phyloP scores from a whole-genome alignment of 1,140 invertebrate genomes.

The Aphelenchoides fujianensis region DNA sequence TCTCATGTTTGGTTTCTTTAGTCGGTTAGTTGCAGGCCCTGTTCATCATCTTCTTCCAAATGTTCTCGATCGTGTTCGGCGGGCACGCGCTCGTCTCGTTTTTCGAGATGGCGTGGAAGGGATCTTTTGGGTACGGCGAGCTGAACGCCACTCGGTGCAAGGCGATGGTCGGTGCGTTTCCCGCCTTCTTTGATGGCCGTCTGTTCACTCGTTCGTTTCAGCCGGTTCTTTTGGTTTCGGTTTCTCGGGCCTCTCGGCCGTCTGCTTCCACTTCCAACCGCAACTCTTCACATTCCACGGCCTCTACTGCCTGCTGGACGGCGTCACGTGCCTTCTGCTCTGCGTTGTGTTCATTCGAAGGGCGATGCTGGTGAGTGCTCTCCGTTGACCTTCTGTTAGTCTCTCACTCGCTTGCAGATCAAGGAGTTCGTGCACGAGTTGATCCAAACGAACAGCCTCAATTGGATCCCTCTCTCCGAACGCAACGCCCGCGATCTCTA shows the following conservation, averaged over 20 bases:
- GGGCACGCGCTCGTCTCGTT: background rate
- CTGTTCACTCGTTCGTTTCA: background rate
- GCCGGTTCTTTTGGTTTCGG: background rate
- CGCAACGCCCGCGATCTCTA: constrained; percentile 12
- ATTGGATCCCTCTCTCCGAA: constrained; percentile 18
- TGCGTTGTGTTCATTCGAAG: background rate
- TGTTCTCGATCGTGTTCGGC: background rate
- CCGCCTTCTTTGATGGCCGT: background rate
- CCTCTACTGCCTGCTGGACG: background rate
- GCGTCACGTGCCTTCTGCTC: constrained; percentile 1
- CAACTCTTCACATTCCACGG: constrained; percentile 10
- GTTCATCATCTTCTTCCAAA: constrained; percentile 17
- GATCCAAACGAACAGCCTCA: background rate
- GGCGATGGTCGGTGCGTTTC: background rate
- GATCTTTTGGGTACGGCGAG: constrained; percentile 17
- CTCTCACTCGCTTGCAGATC: constrained; percentile 7
- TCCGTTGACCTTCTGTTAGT: too few relatives aligned
- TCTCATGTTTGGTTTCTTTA: background rate
- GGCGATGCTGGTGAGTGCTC: constrained; percentile 10
- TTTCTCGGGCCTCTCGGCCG: background rate
- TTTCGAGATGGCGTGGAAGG: constrained; percentile 17
- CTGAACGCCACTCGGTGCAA: background rate
- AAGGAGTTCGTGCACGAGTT: constrained; percentile 16
- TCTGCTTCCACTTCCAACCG: background rate
- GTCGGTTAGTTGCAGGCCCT: background rate